These are phyloP conservation scores for Carassius auratus DNA, from an alignment of 2,113 vertebrate species.

Conservation along the genomic window DNA sequence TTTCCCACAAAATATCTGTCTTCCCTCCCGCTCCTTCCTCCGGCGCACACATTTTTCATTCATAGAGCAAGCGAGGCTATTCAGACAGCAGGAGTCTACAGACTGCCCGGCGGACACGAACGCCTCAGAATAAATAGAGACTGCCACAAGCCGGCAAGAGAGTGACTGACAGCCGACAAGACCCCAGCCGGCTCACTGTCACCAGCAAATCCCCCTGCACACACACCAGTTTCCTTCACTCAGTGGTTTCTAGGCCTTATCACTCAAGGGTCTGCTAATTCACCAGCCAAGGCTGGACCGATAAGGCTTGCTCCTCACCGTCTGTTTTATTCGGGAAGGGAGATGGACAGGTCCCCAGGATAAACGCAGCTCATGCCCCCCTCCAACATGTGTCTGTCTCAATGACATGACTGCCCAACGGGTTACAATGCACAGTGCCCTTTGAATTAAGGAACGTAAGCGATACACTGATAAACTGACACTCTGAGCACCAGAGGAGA, in stretches of 20 bases:
- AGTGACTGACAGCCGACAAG: slow-evolving; percentile 87
- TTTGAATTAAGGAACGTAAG: slow-evolving; percentile 78
- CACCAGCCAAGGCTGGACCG: slow-evolving; percentile 83
- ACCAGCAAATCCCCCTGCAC: slow-evolving; percentile 55
- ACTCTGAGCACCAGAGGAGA: slow-evolving; percentile 54
- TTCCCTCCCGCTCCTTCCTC: neutral
- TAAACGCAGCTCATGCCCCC: slow-evolving; percentile 62
- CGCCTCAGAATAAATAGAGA: slow-evolving; percentile 83
- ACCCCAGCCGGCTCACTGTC: slow-evolving; percentile 78
- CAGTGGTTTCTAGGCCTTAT: slow-evolving; percentile 84
- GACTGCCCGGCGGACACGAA: slow-evolving; percentile 77
- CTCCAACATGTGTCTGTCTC: slow-evolving; percentile 78
- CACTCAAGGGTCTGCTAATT: slow-evolving; percentile 87
- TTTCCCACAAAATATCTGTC: slow-evolving; percentile 49
- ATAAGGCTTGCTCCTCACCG: slow-evolving; percentile 76
- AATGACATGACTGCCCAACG: slow-evolving; percentile 69
- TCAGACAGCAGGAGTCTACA: slow-evolving; percentile 80
- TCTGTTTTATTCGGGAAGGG: slow-evolving; percentile 64
- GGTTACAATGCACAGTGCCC: slow-evolving; percentile 72
- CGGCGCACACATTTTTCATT: slow-evolving; percentile 74
- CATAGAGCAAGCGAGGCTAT: slow-evolving; percentile 78
- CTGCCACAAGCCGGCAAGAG: slow-evolving; percentile 74
- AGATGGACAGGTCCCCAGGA: slow-evolving; percentile 82
- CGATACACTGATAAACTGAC: slow-evolving; percentile 80
- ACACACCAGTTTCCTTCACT: slow-evolving; percentile 67